Conservation (phyloP, 2,113 vertebrate genomes). For the Tetrao urogallus region DNA sequence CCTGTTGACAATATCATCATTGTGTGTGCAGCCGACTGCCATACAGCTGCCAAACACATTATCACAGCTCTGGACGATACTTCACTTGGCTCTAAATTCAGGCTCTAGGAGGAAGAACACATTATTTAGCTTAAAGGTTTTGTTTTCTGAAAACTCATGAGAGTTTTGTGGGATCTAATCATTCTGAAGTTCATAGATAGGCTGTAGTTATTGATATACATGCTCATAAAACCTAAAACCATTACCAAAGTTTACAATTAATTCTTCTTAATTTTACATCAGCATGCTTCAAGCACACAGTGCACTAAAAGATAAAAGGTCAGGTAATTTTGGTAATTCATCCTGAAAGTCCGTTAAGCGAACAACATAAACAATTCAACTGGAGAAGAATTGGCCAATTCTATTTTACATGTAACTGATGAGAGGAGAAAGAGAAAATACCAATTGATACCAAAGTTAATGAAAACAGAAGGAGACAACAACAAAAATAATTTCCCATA, state of each 20-base stretch:
- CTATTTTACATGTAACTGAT: not conserved
- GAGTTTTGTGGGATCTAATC: not conserved
- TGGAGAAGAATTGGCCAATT: not conserved
- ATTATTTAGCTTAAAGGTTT: not conserved
- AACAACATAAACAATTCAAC: not conserved
- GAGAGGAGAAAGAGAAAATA: not conserved
- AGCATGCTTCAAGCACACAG: not conserved
- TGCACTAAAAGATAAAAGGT: not conserved
- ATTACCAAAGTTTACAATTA: not conserved
- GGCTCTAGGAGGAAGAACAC: not conserved
- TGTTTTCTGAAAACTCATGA: not conserved
- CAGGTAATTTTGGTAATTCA: not conserved
- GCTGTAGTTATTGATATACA: not conserved
- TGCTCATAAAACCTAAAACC: not conserved
- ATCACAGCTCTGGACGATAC: not conserved
- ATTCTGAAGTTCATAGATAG: not conserved
- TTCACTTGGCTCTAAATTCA: not conserved
- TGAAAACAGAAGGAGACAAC: not conserved
- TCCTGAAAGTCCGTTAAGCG: not conserved
- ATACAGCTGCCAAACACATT: not conserved
- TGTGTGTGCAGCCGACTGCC: accelerated
- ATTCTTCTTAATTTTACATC: not conserved
- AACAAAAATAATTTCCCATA: not conserved
- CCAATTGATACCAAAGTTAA: not conserved
- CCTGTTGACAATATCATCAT: not conserved